Evolutionary conservation across 2,797 vertebrate species (phyloP).

Genomic region (Trachurus trachurus): DNA sequence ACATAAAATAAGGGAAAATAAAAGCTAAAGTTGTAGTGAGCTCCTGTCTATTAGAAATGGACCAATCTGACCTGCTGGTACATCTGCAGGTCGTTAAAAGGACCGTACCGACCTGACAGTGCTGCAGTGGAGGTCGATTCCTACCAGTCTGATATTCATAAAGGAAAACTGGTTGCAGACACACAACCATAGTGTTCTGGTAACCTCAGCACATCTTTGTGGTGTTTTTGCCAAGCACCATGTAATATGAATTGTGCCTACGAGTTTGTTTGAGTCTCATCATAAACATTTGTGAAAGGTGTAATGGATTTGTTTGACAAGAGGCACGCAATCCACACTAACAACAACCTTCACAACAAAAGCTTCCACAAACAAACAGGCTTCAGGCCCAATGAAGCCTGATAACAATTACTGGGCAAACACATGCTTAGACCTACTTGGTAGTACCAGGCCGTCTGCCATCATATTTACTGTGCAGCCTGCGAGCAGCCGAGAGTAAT

Average conservation of each 20-base stretch:
- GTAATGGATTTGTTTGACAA: conserved; percentile 44
- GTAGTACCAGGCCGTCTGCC: conserved; percentile 11
- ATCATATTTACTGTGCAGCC: conserved; percentile 36
- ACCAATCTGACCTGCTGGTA: not conserved
- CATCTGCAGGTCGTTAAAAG: not conserved
- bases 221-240: conserved; percentile 28
- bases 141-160: conserved; percentile 13
- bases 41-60: not conserved
- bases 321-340: conserved; percentile 16
- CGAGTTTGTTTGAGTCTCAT: conserved; percentile 28
- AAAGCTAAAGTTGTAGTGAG: not conserved
- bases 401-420: conserved; percentile 37
- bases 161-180: conserved; percentile 18
- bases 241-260: conserved; percentile 34
- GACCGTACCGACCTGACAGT: not conserved
- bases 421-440: conserved; percentile 26
- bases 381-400: conserved; percentile 30
- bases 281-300: conserved; percentile 37
- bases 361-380: conserved; percentile 36
- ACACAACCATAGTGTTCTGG: not conserved
- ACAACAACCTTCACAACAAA: conserved; percentile 32
- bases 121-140: not conserved
- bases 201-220: conserved; percentile 8
- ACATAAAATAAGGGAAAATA: not conserved
- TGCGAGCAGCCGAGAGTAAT: conserved; percentile 26